phyloP scores from a whole-genome alignment of 1,140 invertebrate genomes.

The Orius laevigatus region DNA sequence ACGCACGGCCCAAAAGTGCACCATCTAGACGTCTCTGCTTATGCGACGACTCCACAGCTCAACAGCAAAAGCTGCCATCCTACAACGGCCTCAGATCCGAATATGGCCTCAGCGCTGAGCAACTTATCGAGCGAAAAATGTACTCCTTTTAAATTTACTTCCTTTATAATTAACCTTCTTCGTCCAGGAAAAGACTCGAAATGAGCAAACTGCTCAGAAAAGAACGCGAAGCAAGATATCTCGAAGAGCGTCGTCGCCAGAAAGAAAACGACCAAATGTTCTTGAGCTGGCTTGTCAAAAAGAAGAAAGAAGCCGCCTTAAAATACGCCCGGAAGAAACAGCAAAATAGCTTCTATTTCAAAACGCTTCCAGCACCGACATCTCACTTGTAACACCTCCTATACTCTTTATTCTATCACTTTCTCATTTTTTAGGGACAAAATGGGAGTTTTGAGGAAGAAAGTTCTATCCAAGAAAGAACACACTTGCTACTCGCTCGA shows the following conservation, averaged over 20 bases:
- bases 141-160: constrained; percentile 7
- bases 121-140: constrained; percentile 22
- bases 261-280: constrained; percentile 21
- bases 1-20: constrained; percentile 8
- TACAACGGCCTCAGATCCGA: constrained; percentile 23
- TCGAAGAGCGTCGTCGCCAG: constrained; percentile 16
- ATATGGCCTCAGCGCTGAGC: constrained; percentile 22
- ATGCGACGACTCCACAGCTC: constrained; percentile 6
- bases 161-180: neutral
- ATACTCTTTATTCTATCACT: neutral
- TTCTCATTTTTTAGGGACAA: constrained; percentile 16
- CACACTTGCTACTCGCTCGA: constrained; percentile 14
- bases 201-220: constrained; percentile 3
- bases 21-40: constrained; percentile 8
- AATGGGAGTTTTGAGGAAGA: constrained; percentile 16
- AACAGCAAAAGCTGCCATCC: constrained; percentile 14
- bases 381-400: constrained; percentile 13
- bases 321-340: constrained; percentile 14
- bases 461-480: constrained; percentile 12
- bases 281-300: constrained; percentile 18
- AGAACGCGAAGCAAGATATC: constrained; percentile 10
- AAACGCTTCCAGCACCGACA: constrained; percentile 15
- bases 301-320: constrained; percentile 17
- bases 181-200: constrained; percentile 14
- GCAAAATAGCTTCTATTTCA: constrained; percentile 9